A percentile compares a stretch with the other conserved stretches of the same genome.
Conservation (phyloP, 2,113 vertebrate species). For the Isurus oxyrinchus region DNA sequence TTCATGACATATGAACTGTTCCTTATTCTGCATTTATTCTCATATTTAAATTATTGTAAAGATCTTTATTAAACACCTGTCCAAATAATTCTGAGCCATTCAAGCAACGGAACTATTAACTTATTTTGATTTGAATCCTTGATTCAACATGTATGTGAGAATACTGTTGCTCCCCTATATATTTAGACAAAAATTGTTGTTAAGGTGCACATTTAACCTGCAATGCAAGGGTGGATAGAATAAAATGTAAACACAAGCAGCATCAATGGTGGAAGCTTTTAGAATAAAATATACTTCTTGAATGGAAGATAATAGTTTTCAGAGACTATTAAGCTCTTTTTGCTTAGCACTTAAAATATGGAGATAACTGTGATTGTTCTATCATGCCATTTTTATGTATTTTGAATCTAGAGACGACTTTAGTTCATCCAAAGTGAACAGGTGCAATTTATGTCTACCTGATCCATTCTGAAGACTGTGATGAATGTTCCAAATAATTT, state of each 20-base stretch:
- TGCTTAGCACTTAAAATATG: neutral
- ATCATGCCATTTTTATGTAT: neutral
- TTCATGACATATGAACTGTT: neutral
- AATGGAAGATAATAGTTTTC: neutral
- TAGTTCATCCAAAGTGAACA: neutral
- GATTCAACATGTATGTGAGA: neutral
- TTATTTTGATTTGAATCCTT: neutral
- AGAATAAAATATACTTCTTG: neutral
- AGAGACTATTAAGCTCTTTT: neutral
- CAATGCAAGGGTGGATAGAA: neutral
- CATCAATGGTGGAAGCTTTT: neutral
- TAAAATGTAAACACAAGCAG: neutral
- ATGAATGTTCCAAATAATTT: constrained; percentile 9
- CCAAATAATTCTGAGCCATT: constrained; percentile 20
- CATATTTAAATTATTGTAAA: constrained; percentile 17
- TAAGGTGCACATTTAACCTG: no score
- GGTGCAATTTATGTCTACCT: constrained; percentile 16
- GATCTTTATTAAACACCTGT: neutral
- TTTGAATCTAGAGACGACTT: neutral
- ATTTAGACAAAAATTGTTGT: neutral
- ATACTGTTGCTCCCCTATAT: neutral
- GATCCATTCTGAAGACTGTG: neutral
- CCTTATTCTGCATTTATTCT: neutral
- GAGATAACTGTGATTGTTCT: neutral
- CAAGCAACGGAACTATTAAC: neutral